Conservation (phyloP, 2,888 invertebrate species). For the Anorthoa munda region DNA sequence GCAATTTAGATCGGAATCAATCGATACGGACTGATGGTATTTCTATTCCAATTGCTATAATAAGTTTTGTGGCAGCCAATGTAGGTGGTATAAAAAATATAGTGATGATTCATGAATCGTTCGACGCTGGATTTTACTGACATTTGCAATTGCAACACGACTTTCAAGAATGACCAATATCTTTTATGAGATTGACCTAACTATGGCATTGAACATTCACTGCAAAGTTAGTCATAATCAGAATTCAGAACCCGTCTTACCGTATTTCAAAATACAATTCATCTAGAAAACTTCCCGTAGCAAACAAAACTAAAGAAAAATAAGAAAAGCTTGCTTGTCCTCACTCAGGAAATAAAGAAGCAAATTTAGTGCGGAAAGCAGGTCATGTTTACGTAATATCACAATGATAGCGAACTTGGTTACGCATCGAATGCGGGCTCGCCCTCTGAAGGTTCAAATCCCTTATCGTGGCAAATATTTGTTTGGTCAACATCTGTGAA, state of each 20-base stretch:
- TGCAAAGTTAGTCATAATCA: background rate
- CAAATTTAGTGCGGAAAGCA: constrained; percentile 34
- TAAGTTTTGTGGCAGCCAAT: constrained; percentile 25
- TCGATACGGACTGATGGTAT: constrained; percentile 6
- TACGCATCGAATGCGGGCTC: constrained; percentile 21
- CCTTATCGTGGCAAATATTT: constrained; percentile 41
- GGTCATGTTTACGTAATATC: constrained; percentile 35
- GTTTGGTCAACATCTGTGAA: constrained; percentile 33
- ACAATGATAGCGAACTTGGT: constrained; percentile 29
- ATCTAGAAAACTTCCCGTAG: background rate
- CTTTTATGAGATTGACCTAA: background rate
- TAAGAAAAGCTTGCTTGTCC: constrained; percentile 17
- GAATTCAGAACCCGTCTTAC: too few species aligned
- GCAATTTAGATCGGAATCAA: constrained; percentile 50
- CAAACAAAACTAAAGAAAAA: constrained; percentile 23
- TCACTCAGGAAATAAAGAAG: constrained; percentile 23
- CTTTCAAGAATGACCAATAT: constrained; percentile 3
- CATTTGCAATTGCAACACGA: background rate
- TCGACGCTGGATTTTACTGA: background rate
- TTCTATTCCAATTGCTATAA: constrained; percentile 12
- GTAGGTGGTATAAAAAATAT: constrained; percentile 1
- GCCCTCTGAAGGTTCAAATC: constrained; percentile 17
- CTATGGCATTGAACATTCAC: background rate
- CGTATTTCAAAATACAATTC: constrained; percentile 6
- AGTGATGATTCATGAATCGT: background rate